Conservation (phyloP, 2,797 vertebrate genomes). For the Acipenser transmontanus region DNA sequence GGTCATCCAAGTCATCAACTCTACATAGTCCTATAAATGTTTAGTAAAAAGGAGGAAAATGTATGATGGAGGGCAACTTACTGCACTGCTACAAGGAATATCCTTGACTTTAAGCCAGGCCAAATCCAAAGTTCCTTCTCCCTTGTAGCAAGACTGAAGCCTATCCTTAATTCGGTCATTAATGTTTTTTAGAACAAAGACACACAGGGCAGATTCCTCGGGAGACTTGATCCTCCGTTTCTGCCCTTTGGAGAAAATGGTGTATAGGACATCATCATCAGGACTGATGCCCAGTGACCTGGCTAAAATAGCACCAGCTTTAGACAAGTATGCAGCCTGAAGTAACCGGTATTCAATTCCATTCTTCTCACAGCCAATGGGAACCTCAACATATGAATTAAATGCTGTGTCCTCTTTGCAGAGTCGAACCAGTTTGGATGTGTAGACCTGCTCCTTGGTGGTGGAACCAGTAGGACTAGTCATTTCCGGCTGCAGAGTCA, state of each 20-base stretch:
- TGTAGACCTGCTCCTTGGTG: constrained; percentile 91
- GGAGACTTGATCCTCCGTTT: constrained; percentile 87
- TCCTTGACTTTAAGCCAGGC: constrained; percentile 99
- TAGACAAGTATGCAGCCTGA: constrained; percentile 90
- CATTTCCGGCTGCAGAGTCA: constrained; percentile 96
- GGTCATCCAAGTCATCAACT: too few relatives aligned
- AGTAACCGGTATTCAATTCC: constrained; percentile 93
- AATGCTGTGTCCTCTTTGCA: constrained; percentile 95
- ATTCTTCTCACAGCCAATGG: constrained; percentile 84
- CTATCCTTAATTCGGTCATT: constrained; percentile 93
- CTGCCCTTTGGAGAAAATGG: constrained; percentile 94
- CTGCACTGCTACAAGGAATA: constrained; percentile 93
- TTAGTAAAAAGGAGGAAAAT: too few relatives aligned
- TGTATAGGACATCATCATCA: constrained; percentile 86
- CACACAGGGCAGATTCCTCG: constrained; percentile 88
- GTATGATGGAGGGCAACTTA: constrained; percentile 56
- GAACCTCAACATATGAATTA: constrained; percentile 95
- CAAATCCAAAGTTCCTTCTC: constrained; percentile 90
- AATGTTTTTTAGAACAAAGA: constrained; percentile 88
- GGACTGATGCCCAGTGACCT: constrained; percentile 74
- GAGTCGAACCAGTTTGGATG: constrained; percentile 91
- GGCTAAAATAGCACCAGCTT: constrained; percentile 82
- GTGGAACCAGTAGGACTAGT: constrained; percentile 79
- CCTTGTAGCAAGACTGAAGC: constrained; percentile 94
- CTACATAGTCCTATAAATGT: too few relatives aligned